Evolutionary conservation across 2,113 vertebrate genomes (phyloP), one percentile per base, ranked within the genome.

Genomic region (Agapornis roseicollis): DNA sequence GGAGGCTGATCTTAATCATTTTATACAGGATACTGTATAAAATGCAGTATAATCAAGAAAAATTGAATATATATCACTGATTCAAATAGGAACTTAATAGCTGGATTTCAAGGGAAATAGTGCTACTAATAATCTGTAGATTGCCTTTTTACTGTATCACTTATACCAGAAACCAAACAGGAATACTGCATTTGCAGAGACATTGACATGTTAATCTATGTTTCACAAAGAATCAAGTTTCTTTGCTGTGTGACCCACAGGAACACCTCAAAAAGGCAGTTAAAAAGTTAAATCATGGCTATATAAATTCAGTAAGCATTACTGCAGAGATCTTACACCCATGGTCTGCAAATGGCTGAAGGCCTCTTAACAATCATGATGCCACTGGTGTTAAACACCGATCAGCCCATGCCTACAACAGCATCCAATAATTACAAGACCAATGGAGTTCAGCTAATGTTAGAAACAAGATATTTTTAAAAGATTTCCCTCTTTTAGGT

Each of bases 381-480:
- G 17, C 28, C 88, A 61, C 29, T 50, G 28, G 61, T 60, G 31
- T 58, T 35, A 56, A 72, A 52, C 0, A 8, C 55, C 0, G 15
- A 78, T 64, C 27, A 94, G 50, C 63, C 35, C 23, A 49, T 13
- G 19, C 69, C 13, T 35, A 69, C 39, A 55, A 71, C 14, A 65
- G n/a, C 50, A 74, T 27, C 47, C 46, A 47, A 17, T 35, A 72
- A 76, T 69, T 56, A 12, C 53, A 77, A 83, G 28, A 56, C 8
- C 39, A 69, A 19, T 0, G 1, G 41, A 78, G 52, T 70, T 88
- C 52, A 85, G 28, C 52, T 96, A 52, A 68, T 58, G 10, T 71
- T 85, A 91, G 86, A 83, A 94, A 88, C 33, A 66, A 71, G 47
- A 7, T 93, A 90, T 78, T 93, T 95, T 92, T 88, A 80, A 77